Evolutionary conservation across 1,140 invertebrate species (phyloP), one percentile per base, ranked within the genome.

Genomic region (Cydia pomonella): DNA sequence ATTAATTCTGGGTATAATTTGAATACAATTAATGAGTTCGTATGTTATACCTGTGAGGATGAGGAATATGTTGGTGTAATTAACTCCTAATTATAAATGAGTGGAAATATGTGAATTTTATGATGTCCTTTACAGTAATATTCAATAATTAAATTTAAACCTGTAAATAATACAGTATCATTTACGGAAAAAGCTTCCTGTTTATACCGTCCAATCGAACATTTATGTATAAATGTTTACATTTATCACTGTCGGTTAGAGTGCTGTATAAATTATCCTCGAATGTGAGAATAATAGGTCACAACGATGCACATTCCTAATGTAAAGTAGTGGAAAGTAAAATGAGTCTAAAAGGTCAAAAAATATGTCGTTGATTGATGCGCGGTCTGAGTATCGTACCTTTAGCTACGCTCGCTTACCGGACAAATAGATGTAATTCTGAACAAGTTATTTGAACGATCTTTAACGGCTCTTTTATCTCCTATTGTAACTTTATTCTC

Each of bases 141-240:
- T 59, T 53, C 13, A 53, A 21, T 59, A 53, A 53, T 59, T 59
- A 0, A 59, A 59, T 23, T 59, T 21, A 23, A 59, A 59, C 21
- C 53, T 59, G 53, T 59, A 23, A 59, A 59, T 59, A 59, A 59
- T 23, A 59, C 53, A 59, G 18, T 59, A 59, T 59, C 53, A 21
- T 69, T 33, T 69, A 69, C 64, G 25, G 64, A 64, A 69, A 59
- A 69, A 69, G 64, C 64, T 69, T 69, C 64, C 64, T 69, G 64
- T 69, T 66, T 69, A 69, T 69, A 38, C 29, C 33, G 29, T 33
- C 29, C 29, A 41, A 9, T 69, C 53, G 21, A 66, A 29, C 64
- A 69, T 69, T 66, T 69, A 69, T 38, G 64, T 69, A 69, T 21
- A 59, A 53, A 69, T 69, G 29, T 69, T 38, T 38, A 38, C 7